Percentiles rank a stretch among this genome's conserved stretches.
These are phyloP conservation scores for Pogoniulus pusillus DNA, from an alignment of 2,797 vertebrate genomes.

Conservation along the genomic window DNA sequence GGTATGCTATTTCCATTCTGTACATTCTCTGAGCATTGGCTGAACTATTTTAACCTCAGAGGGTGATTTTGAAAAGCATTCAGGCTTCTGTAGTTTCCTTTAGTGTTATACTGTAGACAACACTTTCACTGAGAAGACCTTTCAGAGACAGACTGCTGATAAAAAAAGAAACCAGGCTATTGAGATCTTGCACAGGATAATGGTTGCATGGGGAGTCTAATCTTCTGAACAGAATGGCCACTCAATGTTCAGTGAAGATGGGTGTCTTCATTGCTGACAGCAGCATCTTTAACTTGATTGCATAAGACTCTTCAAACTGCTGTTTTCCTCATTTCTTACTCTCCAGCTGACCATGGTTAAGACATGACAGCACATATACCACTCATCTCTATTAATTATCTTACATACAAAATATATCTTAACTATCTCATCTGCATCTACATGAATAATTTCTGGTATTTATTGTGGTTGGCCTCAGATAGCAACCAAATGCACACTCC, in stretches of 20 bases:
- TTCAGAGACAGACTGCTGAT: background rate
- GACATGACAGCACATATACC: background rate
- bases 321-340: background rate
- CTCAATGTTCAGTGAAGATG: background rate
- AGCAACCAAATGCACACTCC: accelerated
- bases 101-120: background rate
- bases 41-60: background rate
- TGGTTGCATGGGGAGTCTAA: accelerated
- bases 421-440: background rate
- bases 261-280: background rate
- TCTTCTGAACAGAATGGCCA: background rate
- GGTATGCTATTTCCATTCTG: background rate
- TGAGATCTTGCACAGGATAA: background rate
- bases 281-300: background rate
- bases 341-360: background rate
- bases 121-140: background rate
- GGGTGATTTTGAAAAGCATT: background rate
- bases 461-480: background rate
- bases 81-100: background rate
- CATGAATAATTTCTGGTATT: background rate
- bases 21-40: background rate
- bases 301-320: background rate
- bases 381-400: background rate
- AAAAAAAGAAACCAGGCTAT: background rate
- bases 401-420: background rate